Evolutionary conservation across 2,797 vertebrate species (phyloP), one percentile per base, ranked within the genome.

Genomic region (Lepus townsendii): DNA sequence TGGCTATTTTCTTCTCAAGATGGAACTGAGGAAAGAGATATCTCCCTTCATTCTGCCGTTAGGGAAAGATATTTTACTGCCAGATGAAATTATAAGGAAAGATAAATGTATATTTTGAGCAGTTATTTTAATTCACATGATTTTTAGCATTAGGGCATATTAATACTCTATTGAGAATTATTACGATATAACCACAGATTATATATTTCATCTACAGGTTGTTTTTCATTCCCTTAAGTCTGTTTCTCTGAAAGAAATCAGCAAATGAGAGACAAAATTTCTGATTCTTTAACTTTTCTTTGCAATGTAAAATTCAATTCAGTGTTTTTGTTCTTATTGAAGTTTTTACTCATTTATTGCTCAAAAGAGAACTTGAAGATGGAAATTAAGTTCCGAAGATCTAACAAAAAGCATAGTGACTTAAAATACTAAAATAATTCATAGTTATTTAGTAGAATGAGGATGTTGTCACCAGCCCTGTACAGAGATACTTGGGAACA

Each of bases 211-310:
- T 47, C 2, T 27, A 63, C 3, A 63, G 2, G 57, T 24, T 69
- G 62, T 52, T 5, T 83, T 85, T 77, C 52, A 82, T 91, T 89
- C 85, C 19, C 66, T 77, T 95, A 69, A 35, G 72, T 30, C 20
- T 63, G 72, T 68, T 35, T 78, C 83, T 35, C n/a, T 42, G 77
- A 60, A 32, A 73, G 91, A 87, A 32, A 65, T 12, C 26, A 88
- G 14, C 13, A 78, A 79, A 91, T 75, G 50, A 84, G 47, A 62
- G 85, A 57, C 20, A 80, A 87, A 63, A 1, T 72, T 73, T 1
- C 38, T 73, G 27, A 60, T 1, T 83, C 68, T 62, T 20, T 35
- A 27, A 14, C 3, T 78, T 32, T 50, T 66, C 12, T 95, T 88
- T 95, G 26, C n/a, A n/a, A 7, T 38, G 1, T 73, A 30, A 32